Evolutionary conservation across 2,113 vertebrate species (phyloP).

Genomic region (Aplodontia rufa): DNA sequence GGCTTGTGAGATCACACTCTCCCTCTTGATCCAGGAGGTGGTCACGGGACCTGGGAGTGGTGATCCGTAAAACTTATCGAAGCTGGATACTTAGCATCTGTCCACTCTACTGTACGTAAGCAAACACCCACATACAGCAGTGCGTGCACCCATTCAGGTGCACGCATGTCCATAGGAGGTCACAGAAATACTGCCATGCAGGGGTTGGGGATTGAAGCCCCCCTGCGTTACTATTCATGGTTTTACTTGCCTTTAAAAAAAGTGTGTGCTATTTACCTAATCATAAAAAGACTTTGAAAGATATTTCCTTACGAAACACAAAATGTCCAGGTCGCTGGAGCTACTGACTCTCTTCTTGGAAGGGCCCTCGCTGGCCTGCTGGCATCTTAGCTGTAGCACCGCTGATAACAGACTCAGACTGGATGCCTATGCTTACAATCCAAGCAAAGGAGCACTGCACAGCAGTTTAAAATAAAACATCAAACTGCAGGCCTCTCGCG

Average conservation of each 20-base stretch:
- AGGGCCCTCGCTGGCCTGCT: too few species aligned
- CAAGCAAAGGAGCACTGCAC: background rate
- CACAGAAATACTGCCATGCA: too few species aligned
- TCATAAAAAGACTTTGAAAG: background rate
- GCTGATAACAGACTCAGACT: background rate
- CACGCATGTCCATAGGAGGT: too few species aligned
- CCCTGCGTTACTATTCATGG: background rate
- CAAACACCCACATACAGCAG: too few species aligned
- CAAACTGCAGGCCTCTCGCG: background rate
- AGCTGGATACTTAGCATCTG: rapidly evolving
- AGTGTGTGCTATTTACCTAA: background rate
- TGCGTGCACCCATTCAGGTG: too few species aligned
- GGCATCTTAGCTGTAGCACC: background rate
- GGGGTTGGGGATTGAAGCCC: too few species aligned
- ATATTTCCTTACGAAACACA: background rate
- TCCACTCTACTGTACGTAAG: too few species aligned
- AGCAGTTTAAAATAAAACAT: background rate
- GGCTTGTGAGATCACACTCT: too few species aligned
- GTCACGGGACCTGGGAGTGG: too few species aligned
- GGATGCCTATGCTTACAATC: background rate
- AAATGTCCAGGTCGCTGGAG: background rate
- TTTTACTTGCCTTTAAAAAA: constrained; percentile 2
- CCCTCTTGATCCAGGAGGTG: too few species aligned
- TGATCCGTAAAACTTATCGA: too few species aligned
- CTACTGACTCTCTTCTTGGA: too few species aligned